Conservation (phyloP, 1,140 invertebrate genomes). For the Ceratina japonica region DNA sequence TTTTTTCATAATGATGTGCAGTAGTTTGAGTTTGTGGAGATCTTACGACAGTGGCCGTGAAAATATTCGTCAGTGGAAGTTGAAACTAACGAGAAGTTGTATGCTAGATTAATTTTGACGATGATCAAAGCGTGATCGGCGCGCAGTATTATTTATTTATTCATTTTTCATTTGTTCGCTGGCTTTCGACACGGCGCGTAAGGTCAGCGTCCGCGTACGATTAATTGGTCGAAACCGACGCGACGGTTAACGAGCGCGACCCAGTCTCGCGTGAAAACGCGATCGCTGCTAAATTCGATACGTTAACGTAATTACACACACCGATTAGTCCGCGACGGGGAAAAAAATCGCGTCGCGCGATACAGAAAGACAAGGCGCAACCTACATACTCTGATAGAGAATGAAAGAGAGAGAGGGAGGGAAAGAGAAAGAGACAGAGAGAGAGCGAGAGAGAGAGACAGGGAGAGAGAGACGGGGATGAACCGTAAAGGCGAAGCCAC, state of each 20-base stretch:
- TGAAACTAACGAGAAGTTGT: too few species aligned
- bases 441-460: background rate
- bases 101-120: background rate
- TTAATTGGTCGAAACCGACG: constrained; percentile 24
- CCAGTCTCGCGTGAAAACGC: constrained; percentile 45
- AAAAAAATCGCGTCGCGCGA: constrained; percentile 26
- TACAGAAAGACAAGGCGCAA: background rate
- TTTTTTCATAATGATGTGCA: too few species aligned
- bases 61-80: too few species aligned
- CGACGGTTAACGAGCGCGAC: background rate
- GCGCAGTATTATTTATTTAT: background rate
- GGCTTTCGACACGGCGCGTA: background rate
- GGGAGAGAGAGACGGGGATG: constrained; percentile 2
- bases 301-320: constrained; percentile 58
- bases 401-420: too few species aligned
- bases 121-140: background rate
- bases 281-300: constrained; percentile 53
- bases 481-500: constrained; percentile 30
- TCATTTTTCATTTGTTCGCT: background rate
- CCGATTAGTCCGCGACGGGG: constrained; percentile 48
- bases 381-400: too few species aligned
- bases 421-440: too few species aligned
- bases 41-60: too few species aligned
- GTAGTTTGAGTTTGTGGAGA: too few species aligned
- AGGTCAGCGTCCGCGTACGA: background rate